Percentiles rank a stretch among this genome's conserved stretches.
Conservation (phyloP, 2,888 invertebrate genomes). For the Dicranocentrus wangi region DNA sequence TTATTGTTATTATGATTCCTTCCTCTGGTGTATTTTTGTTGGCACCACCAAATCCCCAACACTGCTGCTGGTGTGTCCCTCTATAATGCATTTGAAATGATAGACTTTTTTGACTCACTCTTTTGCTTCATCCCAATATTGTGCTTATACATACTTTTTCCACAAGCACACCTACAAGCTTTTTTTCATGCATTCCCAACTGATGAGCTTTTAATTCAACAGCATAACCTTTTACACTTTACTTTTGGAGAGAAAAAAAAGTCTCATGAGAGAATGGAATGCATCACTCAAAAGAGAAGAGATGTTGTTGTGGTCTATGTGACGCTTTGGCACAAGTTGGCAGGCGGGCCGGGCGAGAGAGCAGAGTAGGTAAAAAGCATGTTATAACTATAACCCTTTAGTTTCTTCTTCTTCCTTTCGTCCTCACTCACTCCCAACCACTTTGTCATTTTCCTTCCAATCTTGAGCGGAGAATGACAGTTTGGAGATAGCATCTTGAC, state of each 20-base stretch:
- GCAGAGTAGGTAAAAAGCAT: slow-evolving; percentile 6
- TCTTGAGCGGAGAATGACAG: slow-evolving; percentile 50
- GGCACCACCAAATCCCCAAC: background rate
- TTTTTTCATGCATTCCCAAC: background rate
- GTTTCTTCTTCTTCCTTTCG: too few relatives aligned
- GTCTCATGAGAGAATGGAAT: slow-evolving; percentile 4
- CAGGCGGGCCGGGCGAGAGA: slow-evolving; percentile 20
- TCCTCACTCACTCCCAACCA: too few relatives aligned
- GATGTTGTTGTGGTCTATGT: background rate
- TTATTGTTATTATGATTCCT: too few relatives aligned
- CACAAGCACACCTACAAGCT: background rate
- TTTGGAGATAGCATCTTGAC: slow-evolving; percentile 63
- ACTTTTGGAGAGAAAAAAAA: too few relatives aligned
- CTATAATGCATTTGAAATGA: background rate
- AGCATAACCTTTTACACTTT: background rate
- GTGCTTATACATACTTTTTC: background rate
- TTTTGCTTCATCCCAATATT: too few relatives aligned
- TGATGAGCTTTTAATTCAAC: slow-evolving; percentile 26
- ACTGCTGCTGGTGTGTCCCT: too few relatives aligned
- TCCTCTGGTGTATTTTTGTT: slow-evolving; percentile 4
- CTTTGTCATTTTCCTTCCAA: slow-evolving; percentile 61
- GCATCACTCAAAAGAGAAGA: background rate
- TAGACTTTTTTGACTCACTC: background rate
- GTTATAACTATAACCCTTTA: too few relatives aligned
- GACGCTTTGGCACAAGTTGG: slow-evolving; percentile 40